Percentiles rank a stretch among this genome's conserved stretches.
These are phyloP conservation scores for Acanthurus leucopareius DNA, from an alignment of 2,797 vertebrate species.

Conservation along the genomic window DNA sequence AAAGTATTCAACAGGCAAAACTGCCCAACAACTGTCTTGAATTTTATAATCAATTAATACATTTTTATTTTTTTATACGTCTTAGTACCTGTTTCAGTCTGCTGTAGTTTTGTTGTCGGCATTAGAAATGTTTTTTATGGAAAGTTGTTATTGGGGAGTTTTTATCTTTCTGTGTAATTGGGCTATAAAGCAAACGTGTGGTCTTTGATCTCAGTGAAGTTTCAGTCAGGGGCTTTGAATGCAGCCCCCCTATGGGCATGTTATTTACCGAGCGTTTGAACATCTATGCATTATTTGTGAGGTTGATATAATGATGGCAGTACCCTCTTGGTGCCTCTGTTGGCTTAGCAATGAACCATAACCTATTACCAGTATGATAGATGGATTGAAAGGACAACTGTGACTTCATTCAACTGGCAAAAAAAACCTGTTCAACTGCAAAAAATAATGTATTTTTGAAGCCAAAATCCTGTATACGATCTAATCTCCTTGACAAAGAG, in stretches of 20 bases:
- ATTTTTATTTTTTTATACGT: too few species aligned
- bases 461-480: constrained; percentile 19
- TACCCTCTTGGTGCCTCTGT: constrained; percentile 26
- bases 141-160: constrained; percentile 40
- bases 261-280: constrained; percentile 61
- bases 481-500: constrained; percentile 41
- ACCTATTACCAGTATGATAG: constrained; percentile 54
- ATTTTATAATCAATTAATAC: too few species aligned
- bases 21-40: too few species aligned
- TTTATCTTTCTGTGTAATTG: constrained; percentile 57
- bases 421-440: constrained; percentile 9
- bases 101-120: background rate
- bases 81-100: too few species aligned
- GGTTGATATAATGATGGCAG: constrained; percentile 49
- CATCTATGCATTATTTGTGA: constrained; percentile 61
- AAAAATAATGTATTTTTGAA: constrained; percentile 19
- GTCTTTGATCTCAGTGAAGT: constrained; percentile 64
- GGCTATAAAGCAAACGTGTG: constrained; percentile 54
- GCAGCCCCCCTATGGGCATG: constrained; percentile 42
- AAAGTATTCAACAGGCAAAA: background rate
- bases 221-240: constrained; percentile 39
- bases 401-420: constrained; percentile 10
- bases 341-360: constrained; percentile 35
- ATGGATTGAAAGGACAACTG: constrained; percentile 38
- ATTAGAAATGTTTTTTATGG: constrained; percentile 13